Evolutionary conservation across 2,797 vertebrate species (phyloP), one percentile per base, ranked within the genome.

Genomic region (Capromys pilorides): DNA sequence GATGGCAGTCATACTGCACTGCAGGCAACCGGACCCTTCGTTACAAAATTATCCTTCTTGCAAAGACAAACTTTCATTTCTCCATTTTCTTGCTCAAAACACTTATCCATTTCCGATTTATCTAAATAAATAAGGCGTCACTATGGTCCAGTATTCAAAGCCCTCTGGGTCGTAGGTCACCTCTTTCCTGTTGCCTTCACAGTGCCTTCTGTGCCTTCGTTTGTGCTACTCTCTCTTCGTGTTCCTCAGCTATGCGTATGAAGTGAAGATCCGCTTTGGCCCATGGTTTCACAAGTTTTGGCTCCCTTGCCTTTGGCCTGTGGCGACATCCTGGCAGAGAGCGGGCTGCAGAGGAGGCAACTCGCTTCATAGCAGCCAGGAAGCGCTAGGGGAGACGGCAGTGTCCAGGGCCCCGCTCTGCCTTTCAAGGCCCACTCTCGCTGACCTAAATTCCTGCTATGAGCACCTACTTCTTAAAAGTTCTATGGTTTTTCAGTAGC

Each of bases 21-120:
- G 8, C 54, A 66, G 36, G 33, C 3, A n/a, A 6, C 21, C 5
- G 14, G 80, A 31, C 19, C 14, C 13, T 18, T 2, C 11, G 36
- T 33, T 80, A 24, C 22, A 78, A 84, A 91, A 73, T 73, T 73
- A 80, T 18, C n/a, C 80, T 86, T 7, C 62, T 69, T 90, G 73
- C 64, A 61, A 69, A 91, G 83, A 8, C 45, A 18, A 73, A 33
- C 49, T 94, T 49, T 91, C n/a, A 69, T 78, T 41, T 59, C 57
- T 33, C 6, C 24, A 67, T 85, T 87, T 4, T 31, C 11, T 80
- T 86, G 12, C 28, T 93, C 28, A 81, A 49, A 84, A 66, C 45
- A 66, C 36, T 59, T 69, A 57, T 59, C 36, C 3, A 31, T 90
- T 91, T 73, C 78, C 33, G 49, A 33, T 73, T 87, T 86, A 26